A percentile compares a stretch with the other conserved stretches of the same genome.
These are phyloP conservation scores for Drosophila pallidifrons DNA, from an alignment of 1,140 invertebrate species.

Conservation along the genomic window DNA sequence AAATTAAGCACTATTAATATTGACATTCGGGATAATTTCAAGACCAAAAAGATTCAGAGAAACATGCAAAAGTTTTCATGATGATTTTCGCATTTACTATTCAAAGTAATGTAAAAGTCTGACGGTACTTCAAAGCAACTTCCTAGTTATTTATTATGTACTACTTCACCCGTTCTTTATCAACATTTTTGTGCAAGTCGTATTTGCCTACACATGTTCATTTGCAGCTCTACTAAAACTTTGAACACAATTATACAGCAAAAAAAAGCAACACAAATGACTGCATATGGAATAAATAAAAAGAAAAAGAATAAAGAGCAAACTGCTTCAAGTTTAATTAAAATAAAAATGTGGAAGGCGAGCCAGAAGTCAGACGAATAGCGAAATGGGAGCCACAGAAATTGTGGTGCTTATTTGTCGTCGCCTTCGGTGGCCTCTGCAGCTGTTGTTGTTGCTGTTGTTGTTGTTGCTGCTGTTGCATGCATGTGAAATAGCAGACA, in stretches of 20 bases:
- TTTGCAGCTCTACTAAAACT: constrained; percentile 47
- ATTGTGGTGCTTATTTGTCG: constrained; percentile 57
- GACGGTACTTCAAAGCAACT: no score
- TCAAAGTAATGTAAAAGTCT: no score
- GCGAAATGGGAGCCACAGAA: constrained; percentile 42
- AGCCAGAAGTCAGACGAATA: constrained; percentile 37
- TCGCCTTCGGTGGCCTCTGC: constrained; percentile 50
- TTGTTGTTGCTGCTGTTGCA: constrained; percentile 34
- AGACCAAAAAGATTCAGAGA: no score
- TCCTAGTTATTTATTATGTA: no score
- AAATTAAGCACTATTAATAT: no score
- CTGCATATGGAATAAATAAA: constrained; percentile 30
- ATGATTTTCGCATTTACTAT: no score
- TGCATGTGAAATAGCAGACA: constrained; percentile 46
- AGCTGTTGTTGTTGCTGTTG: constrained; percentile 28
- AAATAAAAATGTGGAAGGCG: constrained; percentile 39
- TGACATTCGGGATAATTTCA: no score
- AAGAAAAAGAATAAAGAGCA: constrained; percentile 31
- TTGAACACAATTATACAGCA: constrained; percentile 63
- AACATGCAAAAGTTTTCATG: no score
- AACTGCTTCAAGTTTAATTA: constrained; percentile 67
- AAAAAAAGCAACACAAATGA: constrained; percentile 25
- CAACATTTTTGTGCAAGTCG: constrained; percentile 41
- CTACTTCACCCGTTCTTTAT: no score
- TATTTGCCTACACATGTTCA: constrained; percentile 55